Base-by-base conservation (phyloP, 2,888 invertebrate species). In the Lordiphosa fenestrarum region DNA sequence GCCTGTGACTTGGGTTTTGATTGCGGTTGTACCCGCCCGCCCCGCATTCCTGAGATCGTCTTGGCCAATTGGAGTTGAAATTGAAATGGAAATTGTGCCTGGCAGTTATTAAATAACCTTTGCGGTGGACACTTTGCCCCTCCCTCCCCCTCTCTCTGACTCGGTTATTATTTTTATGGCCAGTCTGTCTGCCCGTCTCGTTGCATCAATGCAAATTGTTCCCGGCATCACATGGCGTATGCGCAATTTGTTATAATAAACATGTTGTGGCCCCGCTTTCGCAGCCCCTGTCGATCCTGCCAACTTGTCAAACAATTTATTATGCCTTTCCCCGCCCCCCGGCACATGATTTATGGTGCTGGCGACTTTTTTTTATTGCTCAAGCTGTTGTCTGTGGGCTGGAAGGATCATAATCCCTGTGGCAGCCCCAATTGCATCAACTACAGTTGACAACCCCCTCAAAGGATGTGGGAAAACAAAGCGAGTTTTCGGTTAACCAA, bases 231-330 rank as follows among this genome's bases (percentile, higher is more conserved):
- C 73, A 78, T 78, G 82, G 82, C 71, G 77, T 78, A 78, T 78
- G 69, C 73, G 78, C 76, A 82, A 78, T 78, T 82, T 82, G 75
- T 82, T 82, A 82, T 82, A 77, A 78, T 77, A 77, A 77, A 82
- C 77, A 77, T 82, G 82, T 78, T 82, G 82, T 78, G 78, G 82
- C 78, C 66, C 63, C 60, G 53, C 40, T 51, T 37, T 37, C 25
- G 12, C 37, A 13, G 9, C 10, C 6, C 35, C 6, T 25, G 4
- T 54, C 39, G 49, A 48, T 30, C 65, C 78, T 66, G 82, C 73
- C 82, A 77, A 81, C 82, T 77, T 81, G 77, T 77, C 78, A 81
- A 77, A 77, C 75, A 81, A 77, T 77, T 77, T 77, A 77, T 77
- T 74, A 74, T 68, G 65, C 25, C 70, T 65, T 23, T 33, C 39